These are phyloP conservation scores for Ginglymostoma cirratum DNA, from an alignment of 2,113 vertebrate genomes.

Conservation along the genomic window DNA sequence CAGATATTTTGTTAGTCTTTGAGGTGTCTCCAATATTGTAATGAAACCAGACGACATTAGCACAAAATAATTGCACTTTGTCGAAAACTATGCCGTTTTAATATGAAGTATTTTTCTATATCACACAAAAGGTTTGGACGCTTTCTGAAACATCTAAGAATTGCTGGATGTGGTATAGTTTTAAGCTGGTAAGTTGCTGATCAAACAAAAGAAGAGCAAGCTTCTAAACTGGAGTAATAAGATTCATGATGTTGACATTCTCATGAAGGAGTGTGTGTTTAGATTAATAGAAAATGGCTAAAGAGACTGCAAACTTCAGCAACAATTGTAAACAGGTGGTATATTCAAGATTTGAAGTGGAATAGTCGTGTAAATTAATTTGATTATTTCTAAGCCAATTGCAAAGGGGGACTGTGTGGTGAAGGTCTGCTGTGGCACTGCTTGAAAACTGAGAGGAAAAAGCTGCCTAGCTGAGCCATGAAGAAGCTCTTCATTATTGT, in stretches of 20 bases:
- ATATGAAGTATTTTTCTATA: slow-evolving; percentile 33
- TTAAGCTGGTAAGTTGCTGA: slow-evolving; percentile 6
- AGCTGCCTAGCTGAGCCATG: slow-evolving; percentile 92
- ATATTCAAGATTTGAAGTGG: neutral
- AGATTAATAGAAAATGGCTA: neutral
- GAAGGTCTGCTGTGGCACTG: slow-evolving; percentile 59
- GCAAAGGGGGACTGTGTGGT: slow-evolving; percentile 42
- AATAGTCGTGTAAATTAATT: neutral
- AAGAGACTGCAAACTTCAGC: slow-evolving; percentile 9
- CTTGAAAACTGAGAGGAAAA: slow-evolving; percentile 65
- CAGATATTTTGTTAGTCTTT: slow-evolving; percentile 36
- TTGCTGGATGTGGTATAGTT: neutral
- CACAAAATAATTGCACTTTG: slow-evolving; percentile 38
- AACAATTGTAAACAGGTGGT: slow-evolving; percentile 25
- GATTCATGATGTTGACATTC: neutral
- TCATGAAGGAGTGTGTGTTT: slow-evolving; percentile 2
- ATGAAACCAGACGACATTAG: slow-evolving; percentile 30
- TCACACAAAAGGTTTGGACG: slow-evolving; percentile 25
- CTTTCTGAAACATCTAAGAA: slow-evolving; percentile 23
- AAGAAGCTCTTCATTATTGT: slow-evolving; percentile 66
- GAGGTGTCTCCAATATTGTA: slow-evolving; percentile 32
- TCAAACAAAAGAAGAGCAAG: neutral
- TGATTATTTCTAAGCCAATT: slow-evolving; percentile 12
- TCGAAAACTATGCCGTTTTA: slow-evolving; percentile 31
- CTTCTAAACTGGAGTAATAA: slow-evolving; percentile 19